Base-by-base conservation (phyloP, 2,797 vertebrate species). In the Borostomias antarcticus region DNA sequence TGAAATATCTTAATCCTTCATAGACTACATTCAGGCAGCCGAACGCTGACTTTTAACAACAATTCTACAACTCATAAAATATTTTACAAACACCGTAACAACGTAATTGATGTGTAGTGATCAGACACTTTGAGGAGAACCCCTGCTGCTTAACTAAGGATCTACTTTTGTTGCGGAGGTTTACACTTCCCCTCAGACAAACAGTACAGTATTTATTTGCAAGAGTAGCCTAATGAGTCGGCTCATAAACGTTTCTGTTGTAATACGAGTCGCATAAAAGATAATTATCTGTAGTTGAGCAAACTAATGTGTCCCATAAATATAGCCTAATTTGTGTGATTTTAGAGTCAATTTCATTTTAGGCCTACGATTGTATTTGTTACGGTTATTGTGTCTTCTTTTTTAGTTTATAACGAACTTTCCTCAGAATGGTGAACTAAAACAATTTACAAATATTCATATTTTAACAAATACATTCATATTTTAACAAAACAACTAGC, bases 131-230 rank as follows among this genome's bases (percentile, higher is more conserved):
- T 21, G 25, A 30, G 35, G 25, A 59, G 52, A 62, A 62, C 50
- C 40, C 52, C 28, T 50, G 45, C 32, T 28, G 33, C 25, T 48
- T 13, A 4, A 58, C 8, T 30, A 9, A 56, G n/a, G 10, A 19
- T 40, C 4, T 47, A 26, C 7, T 15, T 54, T 45, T 50, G 35
- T 23, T 33, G 26, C 3, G 4, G 7, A 43, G 10, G 48, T 57
- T 54, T 61, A 66, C 48, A 29, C 23, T 47, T 70, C 56, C 68
- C 68, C 51, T 15, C 37, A 51, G 62, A 65, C 47, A 51, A 45
- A 70, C 54, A 35, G 21, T 65, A 59, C 13, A 25, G 43, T 70
- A 54, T 70, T 60, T 52, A n/a, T 65, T 33, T 33, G 61, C 29
- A n/a, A 21, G 59, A n/a, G n/a, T n/a, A n/a, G n/a, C 25, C n/a